These are phyloP conservation scores for Solea senegalensis DNA, from an alignment of 2,113 vertebrate genomes.

Conservation along the genomic window DNA sequence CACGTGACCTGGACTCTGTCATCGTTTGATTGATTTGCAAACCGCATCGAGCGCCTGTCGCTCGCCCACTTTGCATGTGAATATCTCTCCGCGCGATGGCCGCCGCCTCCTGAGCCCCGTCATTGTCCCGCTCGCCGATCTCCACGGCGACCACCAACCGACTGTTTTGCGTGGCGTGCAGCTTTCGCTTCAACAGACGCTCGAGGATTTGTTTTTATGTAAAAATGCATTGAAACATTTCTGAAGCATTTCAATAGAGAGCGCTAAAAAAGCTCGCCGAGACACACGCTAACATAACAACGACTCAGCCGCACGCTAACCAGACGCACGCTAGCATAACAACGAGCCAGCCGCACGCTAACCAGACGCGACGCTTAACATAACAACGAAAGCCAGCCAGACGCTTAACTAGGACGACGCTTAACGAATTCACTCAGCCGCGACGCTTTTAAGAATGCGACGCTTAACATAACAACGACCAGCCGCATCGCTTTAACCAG, in stretches of 20 bases:
- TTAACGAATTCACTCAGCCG: too few species aligned
- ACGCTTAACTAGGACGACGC: too few species aligned
- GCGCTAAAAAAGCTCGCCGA: slow-evolving; percentile 22
- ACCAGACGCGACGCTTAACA: slow-evolving; percentile 30
- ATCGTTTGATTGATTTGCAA: slow-evolving; percentile 39
- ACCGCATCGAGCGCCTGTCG: background rate
- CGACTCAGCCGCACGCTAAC: too few species aligned
- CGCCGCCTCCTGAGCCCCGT: slow-evolving; percentile 36
- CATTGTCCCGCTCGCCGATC: slow-evolving; percentile 40
- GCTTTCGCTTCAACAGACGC: slow-evolving; percentile 37
- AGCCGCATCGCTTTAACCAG: too few species aligned
- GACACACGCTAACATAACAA: slow-evolving; percentile 39
- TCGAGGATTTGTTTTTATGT: slow-evolving; percentile 82
- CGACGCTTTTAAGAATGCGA: too few species aligned
- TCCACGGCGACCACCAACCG: slow-evolving; percentile 27
- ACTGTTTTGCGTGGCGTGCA: slow-evolving; percentile 68
- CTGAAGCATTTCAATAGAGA: slow-evolving; percentile 76
- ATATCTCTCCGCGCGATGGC: slow-evolving; percentile 13
- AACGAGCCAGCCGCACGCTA: too few species aligned
- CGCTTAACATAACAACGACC: too few species aligned
- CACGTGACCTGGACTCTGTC: too few species aligned
- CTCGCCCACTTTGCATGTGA: slow-evolving; percentile 63
- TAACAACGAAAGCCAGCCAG: too few species aligned
- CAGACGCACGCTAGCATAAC: slow-evolving; percentile 40
- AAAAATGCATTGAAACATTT: slow-evolving; percentile 71